Base-by-base conservation (phyloP, 1,140 invertebrate genomes). In the Drosophila subpulchrella region DNA sequence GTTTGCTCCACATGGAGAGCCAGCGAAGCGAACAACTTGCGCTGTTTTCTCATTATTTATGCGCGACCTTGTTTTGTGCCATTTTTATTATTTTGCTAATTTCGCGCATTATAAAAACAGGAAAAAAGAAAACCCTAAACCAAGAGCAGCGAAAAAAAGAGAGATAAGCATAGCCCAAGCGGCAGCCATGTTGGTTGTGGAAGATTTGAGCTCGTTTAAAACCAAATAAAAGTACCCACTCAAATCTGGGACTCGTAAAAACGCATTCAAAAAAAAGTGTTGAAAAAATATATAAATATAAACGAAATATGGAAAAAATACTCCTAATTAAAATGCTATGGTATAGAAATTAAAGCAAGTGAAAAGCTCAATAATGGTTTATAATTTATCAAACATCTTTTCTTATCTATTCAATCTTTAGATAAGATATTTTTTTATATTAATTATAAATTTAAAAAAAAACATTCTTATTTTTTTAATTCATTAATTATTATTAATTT, bases 51-150 rank as follows among this genome's bases (percentile, higher is more conserved):
- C 83, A 86, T 86, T 86, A 86, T 86, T 86, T 88, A 86, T 88
- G 83, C 83, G 83, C 83, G 83, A 86, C 83, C 83, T 86, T 86
- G 83, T 86, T 86, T 86, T 86, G 75, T 81, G 83, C 83, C 83
- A 88, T 88, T 86, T 86, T 88, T 86, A 86, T 86, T 86, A 88
- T 86, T 86, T 86, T 88, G 83, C 83, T 86, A 86, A 86, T 86
- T 86, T 86, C 62, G 83, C 71, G 83, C 83, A 88, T 88, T 86
- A 88, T 76, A 86, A 86, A 86, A 82, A 73, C 61, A 57, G 59
- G 73, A 61, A 59, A 59, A 42, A 46, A 38, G 2, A 66, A 51
- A 67, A 41, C 70, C 24, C 56, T 13, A 62, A 32, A 77, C 58
- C 53, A 46, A 75, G 17, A 76, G 68, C 32, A 46, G 30, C 41